A percentile compares a stretch with the other conserved stretches of the same genome.
Evolutionary conservation across 2,113 vertebrate genomes (phyloP).

Genomic region (Garra rufa): DNA sequence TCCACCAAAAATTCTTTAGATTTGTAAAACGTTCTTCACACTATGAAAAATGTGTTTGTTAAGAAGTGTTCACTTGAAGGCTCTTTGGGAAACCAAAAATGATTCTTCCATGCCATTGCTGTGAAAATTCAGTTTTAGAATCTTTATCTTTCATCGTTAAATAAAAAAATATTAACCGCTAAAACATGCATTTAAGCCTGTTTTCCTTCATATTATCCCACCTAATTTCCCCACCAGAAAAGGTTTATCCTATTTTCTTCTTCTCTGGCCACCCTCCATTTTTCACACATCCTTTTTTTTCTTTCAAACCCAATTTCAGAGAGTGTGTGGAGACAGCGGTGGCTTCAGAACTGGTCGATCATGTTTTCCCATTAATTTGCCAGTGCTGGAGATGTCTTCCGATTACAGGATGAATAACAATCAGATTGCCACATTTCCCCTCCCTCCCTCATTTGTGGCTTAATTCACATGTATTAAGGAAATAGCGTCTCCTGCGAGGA

Average conservation of each 20-base stretch:
- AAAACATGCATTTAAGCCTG: conserved; percentile 58
- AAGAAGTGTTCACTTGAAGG: too few species aligned
- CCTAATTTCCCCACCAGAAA: conserved; percentile 66
- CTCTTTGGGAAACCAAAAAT: too few species aligned
- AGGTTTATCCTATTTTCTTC: conserved; percentile 47
- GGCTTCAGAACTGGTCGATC: conserved; percentile 68
- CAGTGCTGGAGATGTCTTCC: conserved; percentile 66
- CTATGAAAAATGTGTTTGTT: too few species aligned
- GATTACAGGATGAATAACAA: conserved; percentile 78
- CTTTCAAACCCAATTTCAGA: conserved; percentile 75
- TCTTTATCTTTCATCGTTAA: too few species aligned
- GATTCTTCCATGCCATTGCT: too few species aligned
- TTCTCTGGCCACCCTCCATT: not conserved
- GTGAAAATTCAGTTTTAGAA: too few species aligned
- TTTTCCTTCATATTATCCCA: conserved; percentile 60
- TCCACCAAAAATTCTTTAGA: too few species aligned
- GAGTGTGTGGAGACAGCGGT: conserved; percentile 63
- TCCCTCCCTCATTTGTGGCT: conserved; percentile 48
- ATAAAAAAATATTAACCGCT: too few species aligned
- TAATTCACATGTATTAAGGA: conserved; percentile 70
- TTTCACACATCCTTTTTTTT: not conserved
- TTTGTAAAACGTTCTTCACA: too few species aligned
- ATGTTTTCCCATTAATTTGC: conserved; percentile 76
- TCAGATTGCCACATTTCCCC: conserved; percentile 51
- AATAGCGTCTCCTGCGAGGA: conserved; percentile 49